Base-by-base conservation (phyloP, 2,888 invertebrate species). In the Chrysotoxum bicinctum region DNA sequence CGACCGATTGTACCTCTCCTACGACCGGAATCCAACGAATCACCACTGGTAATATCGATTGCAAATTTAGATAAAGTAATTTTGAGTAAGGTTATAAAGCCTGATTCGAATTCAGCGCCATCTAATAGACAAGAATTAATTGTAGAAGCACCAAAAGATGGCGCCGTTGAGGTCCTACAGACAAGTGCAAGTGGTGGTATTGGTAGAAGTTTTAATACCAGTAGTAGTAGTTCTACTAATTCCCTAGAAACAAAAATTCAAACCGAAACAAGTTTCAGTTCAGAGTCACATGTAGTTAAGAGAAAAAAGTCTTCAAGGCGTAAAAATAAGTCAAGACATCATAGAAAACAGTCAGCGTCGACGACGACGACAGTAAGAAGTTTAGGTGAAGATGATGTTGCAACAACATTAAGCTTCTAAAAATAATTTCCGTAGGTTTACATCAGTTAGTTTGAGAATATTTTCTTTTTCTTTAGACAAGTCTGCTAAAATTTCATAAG, bases 61-160 rank as follows among this genome's bases (percentile, higher is more conserved):
- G 91, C 91, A 74, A 92, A 92, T 88, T 89, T 92, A 87, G 92
- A 92, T 88, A 90, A 91, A 89, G 92, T 92, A 81, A 90, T 92
- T 83, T 88, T 92, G 80, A 91, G 91, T 88, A 92, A 92, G 91
- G 90, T 91, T 75, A 87, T 88, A 64, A 88, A 89, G 72, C 85
- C 89, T 56, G 90, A 90, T 74, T 90, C 90, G 9, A 90, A 89
- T 83, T 89, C 89, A 66, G 91, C 89, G 23, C 90, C 88, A 75
- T 91, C 91, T 19, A 89, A 89, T 74, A 89, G 88, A 26, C 89
- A 90, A 80, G 89, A 89, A 52, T 88, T 89, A 10, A 87, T 91
- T 54, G 83, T 91, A 85, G 89, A 89, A 86, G 88, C 90, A 52
- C 91, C 90, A 6, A 87, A 70, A 45, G 23, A 69, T 21, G 60